phyloP scores from a whole-genome alignment of 37 sponge, comb jelly and placozoan species.

The Beroe forskalii region DNA sequence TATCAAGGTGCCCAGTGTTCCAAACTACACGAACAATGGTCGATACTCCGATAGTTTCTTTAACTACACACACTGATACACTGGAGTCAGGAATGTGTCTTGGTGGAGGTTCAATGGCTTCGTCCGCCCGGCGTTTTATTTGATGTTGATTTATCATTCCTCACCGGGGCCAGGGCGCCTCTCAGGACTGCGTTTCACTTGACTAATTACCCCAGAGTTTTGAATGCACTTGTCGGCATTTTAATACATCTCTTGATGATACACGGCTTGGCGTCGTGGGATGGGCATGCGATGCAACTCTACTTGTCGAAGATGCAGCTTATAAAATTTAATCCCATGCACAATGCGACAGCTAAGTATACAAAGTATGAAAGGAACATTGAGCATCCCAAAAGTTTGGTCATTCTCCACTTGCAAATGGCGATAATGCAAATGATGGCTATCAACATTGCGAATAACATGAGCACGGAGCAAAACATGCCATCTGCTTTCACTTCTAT shows the following conservation, averaged over 20 bases:
- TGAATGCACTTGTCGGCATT: no score
- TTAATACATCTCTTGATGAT: no score
- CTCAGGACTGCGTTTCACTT: background rate
- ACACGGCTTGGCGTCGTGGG: background rate
- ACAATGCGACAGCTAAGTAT: conserved; percentile 47
- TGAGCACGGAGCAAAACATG: conserved; percentile 43
- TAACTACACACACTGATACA: no score
- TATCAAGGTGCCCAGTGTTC: no score
- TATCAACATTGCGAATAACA: conserved; percentile 57
- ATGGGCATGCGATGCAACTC: background rate
- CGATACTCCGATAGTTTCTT: no score
- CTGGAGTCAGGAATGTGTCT: no score
- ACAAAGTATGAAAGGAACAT: conserved; percentile 56
- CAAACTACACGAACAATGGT: no score
- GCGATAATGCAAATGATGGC: conserved; percentile 55
- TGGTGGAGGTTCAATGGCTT: no score
- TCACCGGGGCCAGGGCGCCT: background rate
- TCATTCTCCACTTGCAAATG: conserved; percentile 30
- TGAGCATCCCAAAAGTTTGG: conserved; percentile 28
- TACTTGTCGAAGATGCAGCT: conserved; percentile 43
- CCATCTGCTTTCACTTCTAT: conserved; percentile 44
- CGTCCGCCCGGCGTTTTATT: no score
- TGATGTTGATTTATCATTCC: no score
- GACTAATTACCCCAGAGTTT: background rate
- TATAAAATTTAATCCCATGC: conserved; percentile 18